Evolutionary conservation across 2,888 invertebrate species (phyloP).

Genomic region (Cerastis rubricosa): DNA sequence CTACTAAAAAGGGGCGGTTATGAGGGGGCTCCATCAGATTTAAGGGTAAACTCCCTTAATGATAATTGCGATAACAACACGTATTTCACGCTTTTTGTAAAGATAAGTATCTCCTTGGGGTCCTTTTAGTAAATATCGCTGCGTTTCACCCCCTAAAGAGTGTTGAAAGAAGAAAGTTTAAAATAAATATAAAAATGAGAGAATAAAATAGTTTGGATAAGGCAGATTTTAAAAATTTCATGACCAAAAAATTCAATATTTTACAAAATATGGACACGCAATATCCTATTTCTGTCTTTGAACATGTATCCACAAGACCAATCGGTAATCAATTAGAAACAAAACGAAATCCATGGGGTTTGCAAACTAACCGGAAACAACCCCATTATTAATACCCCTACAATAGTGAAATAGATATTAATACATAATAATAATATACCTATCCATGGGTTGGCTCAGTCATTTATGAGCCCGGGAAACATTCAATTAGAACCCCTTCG

Average conservation of each 20-base stretch:
- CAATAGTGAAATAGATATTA: conserved; percentile 17
- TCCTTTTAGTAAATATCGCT: conserved; percentile 43
- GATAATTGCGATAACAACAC: conserved; percentile 62
- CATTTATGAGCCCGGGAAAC: conserved; percentile 16
- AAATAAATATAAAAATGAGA: not conserved
- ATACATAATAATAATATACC: not conserved
- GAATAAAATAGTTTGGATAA: not conserved
- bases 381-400: not conserved
- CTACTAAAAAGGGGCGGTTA: conserved; percentile 55
- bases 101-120: conserved; percentile 48
- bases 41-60: conserved; percentile 59
- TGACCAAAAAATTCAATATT: not conserved
- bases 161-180: conserved; percentile 9
- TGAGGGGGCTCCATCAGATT: conserved; percentile 55
- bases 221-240: not conserved
- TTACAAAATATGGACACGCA: not conserved
- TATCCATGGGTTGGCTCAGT: not conserved
- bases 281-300: not conserved
- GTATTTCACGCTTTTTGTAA: conserved; percentile 58
- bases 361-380: not conserved
- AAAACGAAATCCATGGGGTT: not conserved
- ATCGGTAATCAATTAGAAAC: not conserved
- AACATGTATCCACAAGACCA: not conserved
- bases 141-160: conserved; percentile 14
- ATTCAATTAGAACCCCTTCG: conserved; percentile 52